phyloP scores from a whole-genome alignment of 2,888 invertebrate genomes.

The Agrypnus murinus region DNA sequence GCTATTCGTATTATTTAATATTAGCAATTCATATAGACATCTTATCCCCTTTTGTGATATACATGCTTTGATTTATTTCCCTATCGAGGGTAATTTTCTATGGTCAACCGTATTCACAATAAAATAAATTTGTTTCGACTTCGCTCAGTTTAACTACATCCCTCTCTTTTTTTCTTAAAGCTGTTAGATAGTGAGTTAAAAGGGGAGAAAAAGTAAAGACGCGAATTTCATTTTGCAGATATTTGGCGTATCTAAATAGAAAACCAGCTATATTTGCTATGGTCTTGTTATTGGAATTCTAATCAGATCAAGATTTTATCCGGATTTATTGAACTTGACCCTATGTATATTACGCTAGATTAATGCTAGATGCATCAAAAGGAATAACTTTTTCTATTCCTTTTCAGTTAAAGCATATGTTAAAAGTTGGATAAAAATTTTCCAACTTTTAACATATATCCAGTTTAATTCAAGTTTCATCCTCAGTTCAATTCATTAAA shows the following conservation, averaged over 20 bases:
- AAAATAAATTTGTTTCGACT: constrained; percentile 49
- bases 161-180: background rate
- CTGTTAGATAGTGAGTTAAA: background rate
- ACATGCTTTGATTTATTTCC: constrained; percentile 48
- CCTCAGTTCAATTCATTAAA: background rate
- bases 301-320: constrained; percentile 65
- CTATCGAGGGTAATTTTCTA: constrained; percentile 49
- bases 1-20: constrained; percentile 19
- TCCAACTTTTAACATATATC: too few species aligned
- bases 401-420: constrained; percentile 8
- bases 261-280: constrained; percentile 63
- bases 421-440: background rate
- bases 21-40: constrained; percentile 6
- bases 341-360: too few species aligned
- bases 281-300: constrained; percentile 65
- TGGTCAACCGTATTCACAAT: constrained; percentile 50
- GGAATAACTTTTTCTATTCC: constrained; percentile 1
- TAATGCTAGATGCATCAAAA: too few species aligned
- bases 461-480: too few species aligned
- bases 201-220: constrained; percentile 28
- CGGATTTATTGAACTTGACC: constrained; percentile 63
- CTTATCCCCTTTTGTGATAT: constrained; percentile 44
- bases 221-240: constrained; percentile 48
- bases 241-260: constrained; percentile 51
- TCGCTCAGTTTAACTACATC: constrained; percentile 27